Evolutionary conservation across 2,113 vertebrate species (phyloP).

Genomic region (Pandion haliaetus): DNA sequence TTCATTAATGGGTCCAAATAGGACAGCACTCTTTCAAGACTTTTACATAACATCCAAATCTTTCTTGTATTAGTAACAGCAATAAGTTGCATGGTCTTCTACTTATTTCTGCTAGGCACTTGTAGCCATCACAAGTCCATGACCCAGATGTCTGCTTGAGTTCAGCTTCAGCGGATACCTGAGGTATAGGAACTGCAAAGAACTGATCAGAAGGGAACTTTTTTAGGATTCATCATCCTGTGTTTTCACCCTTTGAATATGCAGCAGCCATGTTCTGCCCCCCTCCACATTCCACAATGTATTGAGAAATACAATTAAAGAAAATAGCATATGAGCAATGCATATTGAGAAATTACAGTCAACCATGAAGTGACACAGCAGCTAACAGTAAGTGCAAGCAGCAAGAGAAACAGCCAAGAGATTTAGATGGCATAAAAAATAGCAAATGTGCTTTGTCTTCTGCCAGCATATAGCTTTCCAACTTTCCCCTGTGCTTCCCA

Average conservation of each 20-base stretch:
- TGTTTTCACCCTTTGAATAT: not conserved
- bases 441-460: not conserved
- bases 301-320: not conserved
- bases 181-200: not conserved
- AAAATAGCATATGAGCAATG: fast-evolving
- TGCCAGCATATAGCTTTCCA: not conserved
- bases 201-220: not conserved
- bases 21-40: not conserved
- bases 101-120: not conserved
- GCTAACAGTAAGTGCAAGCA: not conserved
- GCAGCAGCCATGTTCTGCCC: not conserved
- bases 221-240: not conserved
- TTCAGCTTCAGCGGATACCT: not conserved
- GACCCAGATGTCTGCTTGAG: not conserved
- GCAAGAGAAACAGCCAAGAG: not conserved
- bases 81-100: not conserved
- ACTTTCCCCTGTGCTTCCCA: not conserved
- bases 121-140: not conserved
- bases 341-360: not conserved
- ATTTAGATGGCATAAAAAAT: not conserved
- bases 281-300: not conserved
- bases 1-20: not conserved
- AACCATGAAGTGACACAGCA: not conserved
- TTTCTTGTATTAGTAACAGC: not conserved
- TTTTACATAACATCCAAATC: not conserved